Percentiles rank a stretch among this genome's conserved stretches.
Conservation (phyloP, 2,113 vertebrate genomes). For the Shinisaurus crocodilurus region DNA sequence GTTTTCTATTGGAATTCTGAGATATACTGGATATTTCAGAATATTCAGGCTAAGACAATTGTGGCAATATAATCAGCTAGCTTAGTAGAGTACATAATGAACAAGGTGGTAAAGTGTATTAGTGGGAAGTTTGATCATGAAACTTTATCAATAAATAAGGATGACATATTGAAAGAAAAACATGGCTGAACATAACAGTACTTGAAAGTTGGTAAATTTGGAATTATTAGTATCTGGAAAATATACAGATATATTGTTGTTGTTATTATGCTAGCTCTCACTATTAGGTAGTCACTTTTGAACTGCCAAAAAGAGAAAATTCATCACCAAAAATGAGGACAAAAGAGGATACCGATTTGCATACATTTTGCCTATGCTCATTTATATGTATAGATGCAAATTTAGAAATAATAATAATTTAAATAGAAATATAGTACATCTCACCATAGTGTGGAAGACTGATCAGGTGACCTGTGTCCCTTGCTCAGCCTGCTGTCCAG, state of each 20-base stretch:
- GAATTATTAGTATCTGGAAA: slow-evolving; percentile 30
- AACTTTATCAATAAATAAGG: slow-evolving; percentile 8
- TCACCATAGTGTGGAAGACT: too few species aligned
- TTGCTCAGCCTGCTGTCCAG: too few species aligned
- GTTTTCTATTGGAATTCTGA: slow-evolving; percentile 1
- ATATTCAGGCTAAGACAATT: not conserved
- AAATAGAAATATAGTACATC: too few species aligned
- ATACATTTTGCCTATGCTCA: not conserved
- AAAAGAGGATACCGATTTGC: not conserved
- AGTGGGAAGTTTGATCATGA: not conserved
- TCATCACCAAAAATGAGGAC: too few species aligned
- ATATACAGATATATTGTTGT: slow-evolving; percentile 7
- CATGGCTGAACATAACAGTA: slow-evolving; percentile 6
- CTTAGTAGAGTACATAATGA: slow-evolving; percentile 25
- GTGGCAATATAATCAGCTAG: not conserved
- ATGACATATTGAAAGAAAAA: slow-evolving; percentile 1
- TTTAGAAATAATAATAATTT: too few species aligned
- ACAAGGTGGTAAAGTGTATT: slow-evolving; percentile 28
- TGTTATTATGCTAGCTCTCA: slow-evolving; percentile 38
- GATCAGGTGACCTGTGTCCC: too few species aligned
- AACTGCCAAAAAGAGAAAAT: too few species aligned
- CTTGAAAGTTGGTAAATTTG: slow-evolving; percentile 4
- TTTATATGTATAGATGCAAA: too few species aligned
- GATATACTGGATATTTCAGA: not conserved
- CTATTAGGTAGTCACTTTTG: not conserved